Percentiles rank a stretch among this genome's conserved stretches.
Evolutionary conservation across 2,797 vertebrate species (phyloP).

Genomic region (Alcedo atthis): DNA sequence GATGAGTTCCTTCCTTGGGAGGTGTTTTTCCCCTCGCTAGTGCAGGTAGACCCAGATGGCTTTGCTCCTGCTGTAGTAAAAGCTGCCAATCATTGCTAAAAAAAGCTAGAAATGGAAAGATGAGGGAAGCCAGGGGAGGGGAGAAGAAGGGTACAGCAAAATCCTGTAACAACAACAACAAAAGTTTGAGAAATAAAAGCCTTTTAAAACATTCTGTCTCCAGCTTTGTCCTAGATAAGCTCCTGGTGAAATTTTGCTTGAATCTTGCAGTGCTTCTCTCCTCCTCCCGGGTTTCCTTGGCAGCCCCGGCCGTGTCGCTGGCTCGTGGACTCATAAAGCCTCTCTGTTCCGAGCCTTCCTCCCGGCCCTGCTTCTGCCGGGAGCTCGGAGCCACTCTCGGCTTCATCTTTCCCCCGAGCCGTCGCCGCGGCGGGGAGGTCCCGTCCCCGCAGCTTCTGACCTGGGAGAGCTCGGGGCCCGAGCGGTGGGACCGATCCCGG

Average conservation of each 20-base stretch:
- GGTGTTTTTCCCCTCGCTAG: neutral
- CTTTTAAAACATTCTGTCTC: slow-evolving; percentile 13
- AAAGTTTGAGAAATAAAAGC: slow-evolving; percentile 73
- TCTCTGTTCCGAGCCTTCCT: slow-evolving; percentile 18
- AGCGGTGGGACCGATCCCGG: neutral
- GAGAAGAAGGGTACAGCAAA: neutral
- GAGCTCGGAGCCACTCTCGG: neutral
- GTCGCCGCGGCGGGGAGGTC: neutral
- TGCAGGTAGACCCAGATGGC: neutral
- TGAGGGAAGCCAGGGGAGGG: neutral
- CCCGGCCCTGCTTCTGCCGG: neutral
- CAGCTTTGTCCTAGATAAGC: slow-evolving; percentile 51
- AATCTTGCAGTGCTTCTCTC: slow-evolving; percentile 32
- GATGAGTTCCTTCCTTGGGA: slow-evolving; percentile 9
- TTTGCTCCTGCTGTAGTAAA: slow-evolving; percentile 42
- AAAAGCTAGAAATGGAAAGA: neutral
- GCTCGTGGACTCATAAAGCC: slow-evolving; percentile 15
- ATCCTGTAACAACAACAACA: slow-evolving; percentile 26
- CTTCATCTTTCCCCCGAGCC: neutral
- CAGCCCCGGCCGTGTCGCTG: slow-evolving; percentile 43
- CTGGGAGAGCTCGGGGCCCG: neutral
- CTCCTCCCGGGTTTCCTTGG: slow-evolving; percentile 67
- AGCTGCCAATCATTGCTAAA: slow-evolving; percentile 22
- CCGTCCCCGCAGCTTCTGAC: neutral
- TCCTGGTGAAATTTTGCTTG: slow-evolving; percentile 34